Base-by-base conservation (phyloP, 2,797 vertebrate genomes). In the Etheostoma nigrum region DNA sequence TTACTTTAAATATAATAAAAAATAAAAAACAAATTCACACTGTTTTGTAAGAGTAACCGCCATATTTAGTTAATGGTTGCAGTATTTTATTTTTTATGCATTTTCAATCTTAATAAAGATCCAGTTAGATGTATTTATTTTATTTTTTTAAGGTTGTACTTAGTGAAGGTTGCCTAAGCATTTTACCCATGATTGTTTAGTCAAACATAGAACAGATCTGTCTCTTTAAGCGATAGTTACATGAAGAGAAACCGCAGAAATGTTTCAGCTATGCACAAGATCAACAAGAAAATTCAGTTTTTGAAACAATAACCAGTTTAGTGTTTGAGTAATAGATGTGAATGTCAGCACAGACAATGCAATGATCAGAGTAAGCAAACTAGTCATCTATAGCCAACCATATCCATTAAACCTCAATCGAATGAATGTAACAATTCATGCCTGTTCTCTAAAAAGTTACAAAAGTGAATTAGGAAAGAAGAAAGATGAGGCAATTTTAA, bases 391-490 rank as follows among this genome's bases (percentile, higher is more conserved):
- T 49, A 49, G 6, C 11, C 33, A 61, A 19, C 21, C 4, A 33
- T 11, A 21, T 18, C 53, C 7, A 21, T 42, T 52, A 49, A 33
- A 11, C 15, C 16, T n/a, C 1, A 1, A 44, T 44, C 10, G 36
- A 71, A 11, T 62, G 36, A 72, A 55, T 4, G 25, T 27, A 40
- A 44, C 44, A n/a, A 52, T 30, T 21, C 72, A 53, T 23, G 36
- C 49, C 9, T 1, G 13, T 25, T 67, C 12, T 58, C 44, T 15
- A 40, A 40, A 9, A 25, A 2, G 49, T 51, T 9, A 27, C 11
- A 51, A 12, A 57, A 67, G 16, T 42, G 36, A 25, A 67, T 10
- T 11, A 19, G 25, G 27, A 66, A n/a, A 16, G 21, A 8, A 27
- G 19, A 67, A n/a, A 48, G 11, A 52, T 47, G 16, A 53, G 54